phyloP scores from a whole-genome alignment of 2,888 invertebrate genomes.

The Beris morrisii region DNA sequence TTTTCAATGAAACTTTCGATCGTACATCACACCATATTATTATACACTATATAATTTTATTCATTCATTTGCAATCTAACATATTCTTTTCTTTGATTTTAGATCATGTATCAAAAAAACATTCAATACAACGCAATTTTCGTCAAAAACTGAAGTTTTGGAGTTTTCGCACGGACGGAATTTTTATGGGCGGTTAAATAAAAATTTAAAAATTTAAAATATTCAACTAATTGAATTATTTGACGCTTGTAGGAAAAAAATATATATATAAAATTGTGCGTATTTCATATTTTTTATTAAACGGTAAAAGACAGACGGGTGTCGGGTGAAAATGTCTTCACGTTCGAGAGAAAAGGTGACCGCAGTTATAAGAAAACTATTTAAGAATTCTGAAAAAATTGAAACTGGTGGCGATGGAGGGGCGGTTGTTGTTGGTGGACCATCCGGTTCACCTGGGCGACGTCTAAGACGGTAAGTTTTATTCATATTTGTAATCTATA shows the following conservation, averaged over 20 bases:
- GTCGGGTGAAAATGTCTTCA: slow-evolving; percentile 64
- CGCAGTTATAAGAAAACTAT: slow-evolving; percentile 76
- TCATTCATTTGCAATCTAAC: too few species aligned
- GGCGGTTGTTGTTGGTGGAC: slow-evolving; percentile 45
- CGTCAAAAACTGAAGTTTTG: neutral
- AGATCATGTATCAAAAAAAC: too few species aligned
- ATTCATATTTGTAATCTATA: neutral
- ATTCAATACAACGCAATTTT: neutral
- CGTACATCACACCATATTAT: too few species aligned
- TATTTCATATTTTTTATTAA: neutral
- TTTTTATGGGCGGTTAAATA: neutral
- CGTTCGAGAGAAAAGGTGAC: slow-evolving; percentile 81
- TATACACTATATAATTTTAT: too few species aligned
- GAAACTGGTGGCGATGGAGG: slow-evolving; percentile 62
- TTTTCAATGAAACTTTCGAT: too few species aligned
- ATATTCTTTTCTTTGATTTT: too few species aligned
- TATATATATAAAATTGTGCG: neutral
- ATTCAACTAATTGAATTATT: neutral
- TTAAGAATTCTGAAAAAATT: slow-evolving; percentile 72
- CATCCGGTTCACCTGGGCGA: slow-evolving; percentile 65
- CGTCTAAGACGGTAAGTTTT: slow-evolving; percentile 49
- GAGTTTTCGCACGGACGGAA: neutral
- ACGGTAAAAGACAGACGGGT: neutral
- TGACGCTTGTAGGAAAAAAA: neutral
- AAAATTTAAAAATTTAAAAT: too few species aligned